These are phyloP conservation scores for Antrozous pallidus DNA, from an alignment of 2,797 vertebrate genomes.

Conservation along the genomic window DNA sequence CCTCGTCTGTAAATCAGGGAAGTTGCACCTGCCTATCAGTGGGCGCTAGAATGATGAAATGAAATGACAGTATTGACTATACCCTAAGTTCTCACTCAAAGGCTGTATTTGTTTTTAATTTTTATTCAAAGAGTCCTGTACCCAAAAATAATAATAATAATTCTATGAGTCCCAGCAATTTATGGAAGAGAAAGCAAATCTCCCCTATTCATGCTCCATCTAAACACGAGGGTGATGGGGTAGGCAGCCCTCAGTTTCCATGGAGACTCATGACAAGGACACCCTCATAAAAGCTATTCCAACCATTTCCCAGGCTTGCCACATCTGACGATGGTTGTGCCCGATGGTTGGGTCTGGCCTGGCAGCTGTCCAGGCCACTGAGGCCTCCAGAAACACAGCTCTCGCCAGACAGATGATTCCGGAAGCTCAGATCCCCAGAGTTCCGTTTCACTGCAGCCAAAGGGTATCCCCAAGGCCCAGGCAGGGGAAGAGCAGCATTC, in stretches of 20 bases:
- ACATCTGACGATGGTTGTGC: not conserved
- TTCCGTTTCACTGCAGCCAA: rapidly evolving
- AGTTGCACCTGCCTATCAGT: not conserved
- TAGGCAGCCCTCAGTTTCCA: not conserved
- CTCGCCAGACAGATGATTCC: not conserved
- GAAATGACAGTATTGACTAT: not conserved
- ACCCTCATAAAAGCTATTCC: not conserved
- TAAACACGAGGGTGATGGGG: not conserved
- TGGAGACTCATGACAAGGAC: not conserved
- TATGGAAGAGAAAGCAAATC: not conserved
- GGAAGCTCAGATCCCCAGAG: not conserved
- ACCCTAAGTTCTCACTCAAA: not conserved
- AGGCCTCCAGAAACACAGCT: not conserved
- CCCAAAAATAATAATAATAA: not conserved
- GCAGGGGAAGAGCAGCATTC: rapidly evolving
- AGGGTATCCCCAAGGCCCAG: not conserved
- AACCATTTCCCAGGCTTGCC: not conserved
- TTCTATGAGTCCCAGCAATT: not conserved
- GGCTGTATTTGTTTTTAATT: not conserved
- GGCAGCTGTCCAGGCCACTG: not conserved
- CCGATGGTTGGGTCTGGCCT: not conserved
- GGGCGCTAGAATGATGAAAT: not conserved
- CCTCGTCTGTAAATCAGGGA: not conserved
- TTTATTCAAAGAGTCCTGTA: not conserved
- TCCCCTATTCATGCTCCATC: not conserved